Percentiles rank a stretch among this genome's conserved stretches.
These are phyloP conservation scores for Bimastos eiseni DNA, from an alignment of 2,888 invertebrate species.

Conservation along the genomic window DNA sequence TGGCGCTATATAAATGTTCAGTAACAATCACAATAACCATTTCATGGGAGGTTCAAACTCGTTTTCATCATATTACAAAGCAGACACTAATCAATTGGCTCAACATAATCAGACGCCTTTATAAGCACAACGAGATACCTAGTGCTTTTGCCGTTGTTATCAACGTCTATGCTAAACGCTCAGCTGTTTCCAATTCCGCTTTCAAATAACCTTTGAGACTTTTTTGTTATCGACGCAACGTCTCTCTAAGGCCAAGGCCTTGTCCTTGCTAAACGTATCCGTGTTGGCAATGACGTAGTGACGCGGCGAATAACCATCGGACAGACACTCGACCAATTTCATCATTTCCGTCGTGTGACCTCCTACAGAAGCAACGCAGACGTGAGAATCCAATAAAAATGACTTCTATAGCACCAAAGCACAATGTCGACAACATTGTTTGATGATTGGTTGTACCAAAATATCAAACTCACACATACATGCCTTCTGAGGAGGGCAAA, in stretches of 20 bases:
- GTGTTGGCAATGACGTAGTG: conserved; percentile 78
- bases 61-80: too few species aligned
- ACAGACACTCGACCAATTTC: conserved; percentile 71
- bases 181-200: background rate
- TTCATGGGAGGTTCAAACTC: too few species aligned
- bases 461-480: too few species aligned
- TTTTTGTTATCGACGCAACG: background rate
- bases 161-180: background rate
- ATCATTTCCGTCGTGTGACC: conserved; percentile 96
- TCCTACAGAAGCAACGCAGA: conserved; percentile 65
- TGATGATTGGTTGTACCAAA: too few species aligned
- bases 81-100: too few species aligned
- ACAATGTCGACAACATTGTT: too few species aligned
- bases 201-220: background rate
- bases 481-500: too few species aligned
- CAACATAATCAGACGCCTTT: too few species aligned
- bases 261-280: conserved; percentile 76
- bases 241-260: conserved; percentile 64
- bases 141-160: background rate
- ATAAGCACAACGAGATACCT: background rate
- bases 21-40: too few species aligned
- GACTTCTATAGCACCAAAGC: too few species aligned
- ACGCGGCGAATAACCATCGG: conserved; percentile 72
- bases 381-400: background rate
- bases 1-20: too few species aligned